These are phyloP conservation scores for Drosophila leontia DNA, from an alignment of 1,140 invertebrate species.

Conservation along the genomic window DNA sequence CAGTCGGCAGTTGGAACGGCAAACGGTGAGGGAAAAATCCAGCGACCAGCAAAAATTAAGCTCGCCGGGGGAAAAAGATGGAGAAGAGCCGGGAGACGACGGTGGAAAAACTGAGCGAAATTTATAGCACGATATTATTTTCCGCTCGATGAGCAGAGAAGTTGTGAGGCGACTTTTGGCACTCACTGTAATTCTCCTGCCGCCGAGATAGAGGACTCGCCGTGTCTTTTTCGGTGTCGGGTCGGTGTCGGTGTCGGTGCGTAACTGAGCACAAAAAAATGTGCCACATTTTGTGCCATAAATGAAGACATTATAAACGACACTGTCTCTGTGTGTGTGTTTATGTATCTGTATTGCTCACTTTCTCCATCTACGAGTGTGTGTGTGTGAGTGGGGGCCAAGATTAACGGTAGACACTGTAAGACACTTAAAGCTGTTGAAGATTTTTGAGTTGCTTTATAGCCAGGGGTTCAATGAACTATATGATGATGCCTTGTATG, in stretches of 20 bases:
- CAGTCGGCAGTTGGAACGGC: constrained; percentile 48
- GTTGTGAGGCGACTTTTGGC: constrained; percentile 81
- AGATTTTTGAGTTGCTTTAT: constrained; percentile 74
- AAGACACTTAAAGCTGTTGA: constrained; percentile 80
- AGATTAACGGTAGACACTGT: constrained; percentile 81
- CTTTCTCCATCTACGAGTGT: constrained; percentile 26
- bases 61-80: constrained; percentile 1
- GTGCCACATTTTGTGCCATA: constrained; percentile 75
- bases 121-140: constrained; percentile 84
- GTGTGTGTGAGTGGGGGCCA: constrained; percentile 54
- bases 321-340: constrained; percentile 26
- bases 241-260: constrained; percentile 66
- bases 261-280: constrained; percentile 79
- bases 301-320: constrained; percentile 81
- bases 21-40: constrained; percentile 51
- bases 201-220: constrained; percentile 26
- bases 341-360: constrained; percentile 12
- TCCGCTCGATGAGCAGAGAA: constrained; percentile 82
- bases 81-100: background rate
- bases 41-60: constrained; percentile 47
- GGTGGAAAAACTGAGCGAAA: constrained; percentile 70
- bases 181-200: constrained; percentile 34
- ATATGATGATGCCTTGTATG: constrained; percentile 73
- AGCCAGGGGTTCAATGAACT: constrained; percentile 77
- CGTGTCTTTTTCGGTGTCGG: constrained; percentile 59